Conservation (phyloP, 2,888 invertebrate genomes). For the Erebia aethiops region DNA sequence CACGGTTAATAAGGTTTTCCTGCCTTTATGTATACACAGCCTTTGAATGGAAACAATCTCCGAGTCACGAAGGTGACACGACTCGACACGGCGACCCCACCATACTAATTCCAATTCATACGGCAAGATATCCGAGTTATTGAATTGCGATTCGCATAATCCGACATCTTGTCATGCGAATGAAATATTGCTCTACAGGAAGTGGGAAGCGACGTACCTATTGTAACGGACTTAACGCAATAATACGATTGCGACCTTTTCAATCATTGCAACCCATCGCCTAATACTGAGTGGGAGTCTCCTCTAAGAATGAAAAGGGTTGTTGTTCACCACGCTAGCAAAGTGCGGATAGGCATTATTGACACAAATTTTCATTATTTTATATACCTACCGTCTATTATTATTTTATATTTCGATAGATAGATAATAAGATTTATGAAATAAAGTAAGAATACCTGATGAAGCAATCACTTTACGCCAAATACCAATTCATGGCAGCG, state of each 20-base stretch:
- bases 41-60: slow-evolving; percentile 23
- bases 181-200: slow-evolving; percentile 16
- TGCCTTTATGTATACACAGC: slow-evolving; percentile 18
- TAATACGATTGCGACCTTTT: background rate
- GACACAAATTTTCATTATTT: too few species aligned
- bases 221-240: background rate
- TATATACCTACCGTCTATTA: too few species aligned
- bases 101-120: slow-evolving; percentile 26
- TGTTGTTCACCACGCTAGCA: background rate
- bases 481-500: background rate
- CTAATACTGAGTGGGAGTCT: background rate
- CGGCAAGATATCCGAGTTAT: slow-evolving; percentile 29
- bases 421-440: too few species aligned
- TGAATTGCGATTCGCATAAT: slow-evolving; percentile 23
- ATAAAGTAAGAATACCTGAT: background rate
- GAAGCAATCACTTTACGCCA: background rate
- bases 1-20: background rate
- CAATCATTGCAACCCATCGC: background rate
- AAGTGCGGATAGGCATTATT: too few species aligned
- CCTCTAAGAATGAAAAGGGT: background rate
- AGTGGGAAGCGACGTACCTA: slow-evolving; percentile 4
- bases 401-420: too few species aligned
- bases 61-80: slow-evolving; percentile 54
- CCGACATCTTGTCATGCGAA: slow-evolving; percentile 20
- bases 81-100: slow-evolving; percentile 51